Conservation (phyloP, 2,113 vertebrate genomes). For the Synodontis membranacea region DNA sequence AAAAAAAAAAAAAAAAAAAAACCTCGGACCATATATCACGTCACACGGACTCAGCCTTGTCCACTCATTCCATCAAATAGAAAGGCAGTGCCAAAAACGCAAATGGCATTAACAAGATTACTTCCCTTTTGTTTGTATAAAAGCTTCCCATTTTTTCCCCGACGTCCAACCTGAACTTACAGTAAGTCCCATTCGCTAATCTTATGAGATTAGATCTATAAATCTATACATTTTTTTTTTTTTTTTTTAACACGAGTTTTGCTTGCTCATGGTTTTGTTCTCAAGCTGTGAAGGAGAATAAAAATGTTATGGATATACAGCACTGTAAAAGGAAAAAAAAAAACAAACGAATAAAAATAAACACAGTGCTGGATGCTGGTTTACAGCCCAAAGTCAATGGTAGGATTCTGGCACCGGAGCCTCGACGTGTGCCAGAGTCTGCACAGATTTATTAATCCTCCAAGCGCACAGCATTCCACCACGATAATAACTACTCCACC, state of each 20-base stretch:
- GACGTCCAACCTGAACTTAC: constrained; percentile 23
- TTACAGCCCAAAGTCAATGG: constrained; percentile 37
- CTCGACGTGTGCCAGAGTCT: constrained; percentile 20
- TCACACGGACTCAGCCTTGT: constrained; percentile 53
- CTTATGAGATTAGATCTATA: constrained; percentile 25
- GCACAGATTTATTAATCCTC: constrained; percentile 48
- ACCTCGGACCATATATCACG: constrained; percentile 58
- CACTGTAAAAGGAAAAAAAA: constrained; percentile 5
- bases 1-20: constrained; percentile 13
- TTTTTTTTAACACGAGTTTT: too few relatives aligned
- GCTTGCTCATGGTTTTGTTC: constrained; percentile 18
- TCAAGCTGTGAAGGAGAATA: constrained; percentile 16
- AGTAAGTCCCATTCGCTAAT: constrained; percentile 11
- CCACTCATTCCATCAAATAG: constrained; percentile 49
- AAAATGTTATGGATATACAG: not conserved
- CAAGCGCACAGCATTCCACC: constrained; percentile 37
- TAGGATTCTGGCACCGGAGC: constrained; percentile 37
- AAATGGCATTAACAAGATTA: constrained; percentile 60
- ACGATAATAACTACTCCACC: constrained; percentile 39
- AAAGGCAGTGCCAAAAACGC: constrained; percentile 44
- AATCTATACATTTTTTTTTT: constrained; percentile 25
- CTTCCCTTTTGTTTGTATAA: constrained; percentile 46
- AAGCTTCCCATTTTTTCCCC: constrained; percentile 32
- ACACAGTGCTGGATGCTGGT: constrained; percentile 28
- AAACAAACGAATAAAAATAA: constrained; percentile 38